phyloP scores from a whole-genome alignment of 2,888 invertebrate species.

The Cryptus armator region DNA sequence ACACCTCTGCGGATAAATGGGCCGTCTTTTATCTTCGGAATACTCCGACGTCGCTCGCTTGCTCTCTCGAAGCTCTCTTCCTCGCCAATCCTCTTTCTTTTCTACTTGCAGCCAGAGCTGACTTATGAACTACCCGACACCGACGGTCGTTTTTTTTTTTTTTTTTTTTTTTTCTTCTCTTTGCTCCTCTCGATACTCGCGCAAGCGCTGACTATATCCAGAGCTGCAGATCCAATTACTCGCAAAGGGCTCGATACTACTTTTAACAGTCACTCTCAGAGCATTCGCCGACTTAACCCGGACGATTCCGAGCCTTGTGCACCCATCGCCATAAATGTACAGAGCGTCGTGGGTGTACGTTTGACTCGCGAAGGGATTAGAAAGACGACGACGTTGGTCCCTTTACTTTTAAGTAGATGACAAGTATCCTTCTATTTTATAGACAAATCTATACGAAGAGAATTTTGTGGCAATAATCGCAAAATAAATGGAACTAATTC shows the following conservation, averaged over 20 bases:
- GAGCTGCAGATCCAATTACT: slow-evolving; percentile 75
- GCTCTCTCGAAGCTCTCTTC: slow-evolving; percentile 23
- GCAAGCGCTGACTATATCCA: slow-evolving; percentile 51
- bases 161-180: slow-evolving; percentile 18
- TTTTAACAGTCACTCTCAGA: slow-evolving; percentile 49
- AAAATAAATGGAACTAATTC: no score
- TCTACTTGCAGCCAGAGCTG: slow-evolving; percentile 31
- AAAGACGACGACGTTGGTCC: neutral
- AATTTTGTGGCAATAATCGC: no score
- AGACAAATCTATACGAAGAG: no score
- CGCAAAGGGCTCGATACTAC: slow-evolving; percentile 70
- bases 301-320: neutral
- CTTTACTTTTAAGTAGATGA: neutral
- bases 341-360: neutral
- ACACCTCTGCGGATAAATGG: slow-evolving; percentile 58
- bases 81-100: slow-evolving; percentile 2
- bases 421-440: no score
- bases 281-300: neutral
- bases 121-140: slow-evolving; percentile 63
- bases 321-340: neutral
- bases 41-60: slow-evolving; percentile 26
- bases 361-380: neutral
- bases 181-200: neutral
- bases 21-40: slow-evolving; percentile 63
- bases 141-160: slow-evolving; percentile 2